Conservation (phyloP, 23 tunicate genomes). For the Pegea sp. region DNA sequence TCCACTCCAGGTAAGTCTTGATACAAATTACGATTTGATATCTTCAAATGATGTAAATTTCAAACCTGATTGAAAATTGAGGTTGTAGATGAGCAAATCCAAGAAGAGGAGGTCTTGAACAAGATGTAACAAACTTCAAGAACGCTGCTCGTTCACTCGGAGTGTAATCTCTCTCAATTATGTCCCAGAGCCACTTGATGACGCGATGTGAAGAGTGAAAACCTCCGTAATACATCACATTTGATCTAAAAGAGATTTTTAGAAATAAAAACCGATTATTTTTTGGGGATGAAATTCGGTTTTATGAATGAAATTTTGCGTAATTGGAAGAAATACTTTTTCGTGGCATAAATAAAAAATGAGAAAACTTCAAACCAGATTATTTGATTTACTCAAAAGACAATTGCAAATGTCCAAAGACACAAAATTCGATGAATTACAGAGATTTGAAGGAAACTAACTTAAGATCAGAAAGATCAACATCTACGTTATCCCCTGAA, state of each 20-base stretch:
- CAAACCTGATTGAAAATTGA: constrained; percentile 86
- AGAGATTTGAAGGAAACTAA: constrained; percentile 3
- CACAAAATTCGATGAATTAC: background rate
- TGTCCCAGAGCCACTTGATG: constrained; percentile 89
- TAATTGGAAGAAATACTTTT: background rate
- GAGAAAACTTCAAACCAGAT: background rate
- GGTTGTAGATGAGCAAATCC: constrained; percentile 93
- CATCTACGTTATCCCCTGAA: constrained; percentile 82
- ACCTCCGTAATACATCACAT: constrained; percentile 77
- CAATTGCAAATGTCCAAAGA: background rate
- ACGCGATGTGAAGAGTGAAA: constrained; percentile 81
- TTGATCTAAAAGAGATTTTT: too few relatives aligned
- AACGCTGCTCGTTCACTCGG: constrained; percentile 63
- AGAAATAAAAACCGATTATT: too few relatives aligned
- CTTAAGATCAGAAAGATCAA: constrained; percentile 75
- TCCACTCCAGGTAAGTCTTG: too few relatives aligned
- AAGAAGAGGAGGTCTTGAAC: constrained; percentile 89
- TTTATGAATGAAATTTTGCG: too few relatives aligned
- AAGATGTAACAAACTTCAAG: constrained; percentile 92
- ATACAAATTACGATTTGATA: too few relatives aligned
- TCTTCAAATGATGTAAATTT: too few relatives aligned
- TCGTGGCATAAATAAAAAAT: too few relatives aligned
- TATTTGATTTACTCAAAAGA: background rate
- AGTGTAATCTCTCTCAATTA: constrained; percentile 67
- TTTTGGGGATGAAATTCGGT: too few relatives aligned